Evolutionary conservation across 2,113 vertebrate genomes (phyloP), one percentile per base, ranked within the genome.

Genomic region (Hydropotes inermis): DNA sequence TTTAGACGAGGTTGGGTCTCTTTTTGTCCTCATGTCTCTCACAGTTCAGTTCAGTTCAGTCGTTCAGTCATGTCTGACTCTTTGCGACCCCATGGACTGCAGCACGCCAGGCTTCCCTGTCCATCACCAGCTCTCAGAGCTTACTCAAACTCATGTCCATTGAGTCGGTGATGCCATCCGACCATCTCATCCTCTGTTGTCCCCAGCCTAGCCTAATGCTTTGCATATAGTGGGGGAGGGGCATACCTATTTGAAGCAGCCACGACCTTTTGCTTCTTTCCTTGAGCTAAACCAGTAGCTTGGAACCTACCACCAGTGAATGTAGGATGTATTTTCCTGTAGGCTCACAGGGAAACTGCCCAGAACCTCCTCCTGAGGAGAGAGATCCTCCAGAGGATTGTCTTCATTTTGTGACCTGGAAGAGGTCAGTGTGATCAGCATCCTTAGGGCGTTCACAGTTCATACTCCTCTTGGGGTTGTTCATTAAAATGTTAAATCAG

Each of bases 401-500:
- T 61, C 81, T 87, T 89, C 83, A 3, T 74, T 70, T 70, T 36
- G 16, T 43, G 91, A 60, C 78, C 6, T 0, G 2, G 45, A 82
- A 94, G 67, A 89, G 79, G n/a, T 96, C 60, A 70, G 61, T 74
- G 60, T 36, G 58, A 4, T 55, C 1, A 0, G 14, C n/a, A 78
- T 83, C 81, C 8, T 67, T 50, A 27, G 82, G 74, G 43, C 8
- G 87, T 76, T 96, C 81, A 55, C 5, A 33, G 47, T 57, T 93
- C 81, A 12, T 30, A 30, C 39, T 82, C 9, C 27, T 90, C 30
- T 89, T 76, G 36, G 64, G 60, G 81, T 90, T 84, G 94, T 82
- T 92, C 76, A 78, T 95, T 97, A 96, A 79, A 89, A 50, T 92
- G 43, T 82, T 89, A 89, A 82, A 50, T 94, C 82, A 89, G 83